Evolutionary conservation across 1,140 invertebrate genomes (phyloP), one percentile per base, ranked within the genome.

Genomic region (Euwallacea fornicatus): DNA sequence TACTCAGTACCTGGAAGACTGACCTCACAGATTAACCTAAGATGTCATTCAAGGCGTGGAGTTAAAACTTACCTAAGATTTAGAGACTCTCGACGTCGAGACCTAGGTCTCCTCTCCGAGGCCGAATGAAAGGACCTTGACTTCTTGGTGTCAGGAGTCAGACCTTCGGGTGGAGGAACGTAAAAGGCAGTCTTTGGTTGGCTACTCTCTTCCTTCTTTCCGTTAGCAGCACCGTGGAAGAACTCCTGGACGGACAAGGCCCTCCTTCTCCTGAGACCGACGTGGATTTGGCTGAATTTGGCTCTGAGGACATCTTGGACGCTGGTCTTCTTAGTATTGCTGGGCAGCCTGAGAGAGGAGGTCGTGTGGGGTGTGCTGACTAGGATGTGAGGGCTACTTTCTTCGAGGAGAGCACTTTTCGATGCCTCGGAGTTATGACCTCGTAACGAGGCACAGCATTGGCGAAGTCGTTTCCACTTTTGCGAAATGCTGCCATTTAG

Each of bases 401-500:
- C 81, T 75, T 76, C 78, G 66, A 81, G 74, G 10, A 82, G 82
- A 79, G 69, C 78, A 78, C 78, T 85, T 78, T 76, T 81, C 81
- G 72, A 85, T 80, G 68, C 83, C 82, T 66, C 85, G 79, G 65
- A 84, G 81, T 68, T 84, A 74, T 85, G 78, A 72, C 84, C 81
- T 76, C 87, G 81, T 72, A 89, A 82, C 8, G 87, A 82, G 2
- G 89, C 88, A 79, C 89, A 91, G 68, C 89, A 84, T 66, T 89
- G 83, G 16, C 88, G 84, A 54, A 91, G 81, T 76, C 88, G 86
- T 73, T 89, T 83, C 89, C 89, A 91, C 83, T 89, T 84, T 80
- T 90, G 88, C 43, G 88, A 89, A 73, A 91, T 85, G 78, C 88
- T 91, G 73, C 89, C 88, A 78, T 90, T 91, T 88, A 90, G 83